A percentile compares a stretch with the other conserved stretches of the same genome.
phyloP scores from a whole-genome alignment of 2,113 vertebrate genomes.

The Bucco capensis region DNA sequence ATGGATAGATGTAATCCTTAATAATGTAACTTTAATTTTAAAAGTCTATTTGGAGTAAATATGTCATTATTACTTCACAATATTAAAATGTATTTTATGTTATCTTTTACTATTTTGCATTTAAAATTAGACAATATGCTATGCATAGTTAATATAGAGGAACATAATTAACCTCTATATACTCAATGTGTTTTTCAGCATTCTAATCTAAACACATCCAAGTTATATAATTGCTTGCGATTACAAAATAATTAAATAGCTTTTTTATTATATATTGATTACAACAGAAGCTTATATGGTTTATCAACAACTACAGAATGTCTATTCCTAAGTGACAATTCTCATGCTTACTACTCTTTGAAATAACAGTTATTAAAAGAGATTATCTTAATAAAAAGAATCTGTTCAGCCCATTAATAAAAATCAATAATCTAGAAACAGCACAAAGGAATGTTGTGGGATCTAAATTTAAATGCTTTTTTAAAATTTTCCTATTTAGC shows the following conservation, averaged over 20 bases:
- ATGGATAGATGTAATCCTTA: slow-evolving; percentile 1
- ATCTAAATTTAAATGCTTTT: neutral
- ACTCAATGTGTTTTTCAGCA: neutral
- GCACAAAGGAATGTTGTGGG: neutral
- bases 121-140: slow-evolving; percentile 49
- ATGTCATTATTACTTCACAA: slow-evolving; percentile 18
- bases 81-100: slow-evolving; percentile 40
- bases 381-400: neutral
- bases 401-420: neutral
- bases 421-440: neutral
- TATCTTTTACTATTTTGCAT: slow-evolving; percentile 41
- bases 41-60: neutral
- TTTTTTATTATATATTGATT: slow-evolving; percentile 16
- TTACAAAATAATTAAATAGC: slow-evolving; percentile 18
- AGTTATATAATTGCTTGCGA: slow-evolving; percentile 15
- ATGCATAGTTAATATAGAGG: slow-evolving; percentile 34
- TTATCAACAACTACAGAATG: neutral
- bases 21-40: slow-evolving; percentile 30
- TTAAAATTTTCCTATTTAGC: neutral
- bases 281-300: neutral
- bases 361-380: neutral
- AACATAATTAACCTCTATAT: slow-evolving; percentile 57
- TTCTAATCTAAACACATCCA: slow-evolving; percentile 2
- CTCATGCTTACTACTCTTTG: neutral
- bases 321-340: neutral